Conservation (phyloP, 2,888 invertebrate species). For the Macrostomum cliftonense region DNA sequence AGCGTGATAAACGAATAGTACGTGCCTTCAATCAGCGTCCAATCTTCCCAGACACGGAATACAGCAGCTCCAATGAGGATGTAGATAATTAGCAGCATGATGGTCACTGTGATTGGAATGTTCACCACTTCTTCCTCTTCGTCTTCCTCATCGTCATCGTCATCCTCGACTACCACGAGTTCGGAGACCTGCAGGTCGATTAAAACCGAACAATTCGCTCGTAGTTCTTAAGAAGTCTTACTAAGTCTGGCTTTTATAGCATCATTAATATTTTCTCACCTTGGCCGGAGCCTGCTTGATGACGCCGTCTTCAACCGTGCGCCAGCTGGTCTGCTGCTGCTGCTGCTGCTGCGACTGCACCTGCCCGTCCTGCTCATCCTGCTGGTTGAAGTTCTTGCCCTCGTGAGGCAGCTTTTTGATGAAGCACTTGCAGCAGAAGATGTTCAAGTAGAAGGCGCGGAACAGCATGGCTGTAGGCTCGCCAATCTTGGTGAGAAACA, state of each 20-base stretch:
- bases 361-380: too few species aligned
- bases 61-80: slow-evolving; percentile 9
- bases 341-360: too few species aligned
- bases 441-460: slow-evolving; percentile 7
- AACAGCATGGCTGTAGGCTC: slow-evolving; percentile 6
- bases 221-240: too few species aligned
- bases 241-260: too few species aligned
- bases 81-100: slow-evolving; percentile 5
- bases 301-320: too few species aligned
- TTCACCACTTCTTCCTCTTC: slow-evolving; percentile 2
- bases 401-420: neutral
- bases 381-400: too few species aligned
- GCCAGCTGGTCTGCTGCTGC: too few species aligned
- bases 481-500: slow-evolving; percentile 11
- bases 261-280: too few species aligned
- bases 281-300: too few species aligned
- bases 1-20: slow-evolving; percentile 2
- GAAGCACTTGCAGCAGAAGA: slow-evolving; percentile 10
- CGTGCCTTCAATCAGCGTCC: neutral
- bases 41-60: slow-evolving; percentile 7
- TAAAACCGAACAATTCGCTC: too few species aligned
- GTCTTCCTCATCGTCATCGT: slow-evolving; percentile 3
- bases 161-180: neutral
- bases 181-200: too few species aligned
- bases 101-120: slow-evolving; percentile 7